Evolutionary conservation across 2,113 vertebrate species (phyloP).

Genomic region (Otocyon megalotis): DNA sequence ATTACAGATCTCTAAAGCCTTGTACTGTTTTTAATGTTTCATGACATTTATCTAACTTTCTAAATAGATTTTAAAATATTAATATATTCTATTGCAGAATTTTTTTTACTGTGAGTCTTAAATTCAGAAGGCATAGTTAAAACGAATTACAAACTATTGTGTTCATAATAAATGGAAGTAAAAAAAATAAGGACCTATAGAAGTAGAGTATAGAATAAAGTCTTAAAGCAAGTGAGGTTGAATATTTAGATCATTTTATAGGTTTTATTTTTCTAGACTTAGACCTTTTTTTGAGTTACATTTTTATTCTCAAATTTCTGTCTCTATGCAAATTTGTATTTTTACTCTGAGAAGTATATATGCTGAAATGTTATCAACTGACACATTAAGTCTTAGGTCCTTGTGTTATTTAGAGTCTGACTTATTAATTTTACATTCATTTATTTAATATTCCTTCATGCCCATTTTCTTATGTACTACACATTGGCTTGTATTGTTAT

Average conservation of each 20-base stretch:
- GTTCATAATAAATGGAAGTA: not conserved
- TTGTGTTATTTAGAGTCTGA: slow-evolving; percentile 24
- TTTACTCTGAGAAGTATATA: not conserved
- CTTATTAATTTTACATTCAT: not conserved
- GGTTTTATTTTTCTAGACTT: slow-evolving; percentile 7
- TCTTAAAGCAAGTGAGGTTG: not conserved
- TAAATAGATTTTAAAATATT: not conserved
- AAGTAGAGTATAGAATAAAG: not conserved
- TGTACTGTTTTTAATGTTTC: not conserved
- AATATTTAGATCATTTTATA: not conserved
- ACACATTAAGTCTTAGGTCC: not conserved
- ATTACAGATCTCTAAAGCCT: not conserved
- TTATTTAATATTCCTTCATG: not conserved
- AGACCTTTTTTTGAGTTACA: not conserved
- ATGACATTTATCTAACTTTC: not conserved
- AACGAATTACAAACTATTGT: not conserved
- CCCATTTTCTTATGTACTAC: not conserved
- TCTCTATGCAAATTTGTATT: not conserved
- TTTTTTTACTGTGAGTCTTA: not conserved
- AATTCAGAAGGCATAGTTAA: not conserved
- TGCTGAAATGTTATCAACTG: not conserved
- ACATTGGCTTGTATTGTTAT: not conserved
- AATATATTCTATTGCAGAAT: not conserved
- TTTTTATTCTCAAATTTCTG: slow-evolving; percentile 11
- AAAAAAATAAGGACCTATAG: not conserved